A percentile compares a stretch with the other conserved stretches of the same genome.
Evolutionary conservation across 2,113 vertebrate species (phyloP).

Genomic region (Oncorhynchus mykiss): DNA sequence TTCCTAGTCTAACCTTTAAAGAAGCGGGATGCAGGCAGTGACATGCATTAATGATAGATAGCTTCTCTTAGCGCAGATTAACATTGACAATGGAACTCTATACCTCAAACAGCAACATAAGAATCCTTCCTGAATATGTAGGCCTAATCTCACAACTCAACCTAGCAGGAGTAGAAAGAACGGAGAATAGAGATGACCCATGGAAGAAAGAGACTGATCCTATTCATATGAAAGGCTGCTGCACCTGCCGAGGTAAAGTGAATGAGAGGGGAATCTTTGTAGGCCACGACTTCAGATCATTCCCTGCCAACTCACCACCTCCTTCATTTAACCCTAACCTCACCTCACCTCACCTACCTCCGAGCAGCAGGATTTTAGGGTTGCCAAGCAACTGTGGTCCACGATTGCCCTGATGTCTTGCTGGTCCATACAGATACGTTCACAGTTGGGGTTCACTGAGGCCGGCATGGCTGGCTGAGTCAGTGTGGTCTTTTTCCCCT

Average conservation of each 20-base stretch:
- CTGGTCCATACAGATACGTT: constrained; percentile 54
- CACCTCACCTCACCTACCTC: constrained; percentile 34
- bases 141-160: background rate
- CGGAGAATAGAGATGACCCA: background rate
- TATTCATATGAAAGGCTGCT: background rate
- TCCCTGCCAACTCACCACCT: constrained; percentile 37
- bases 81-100: background rate
- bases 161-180: background rate
- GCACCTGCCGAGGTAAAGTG: background rate
- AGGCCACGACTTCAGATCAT: constrained; percentile 7
- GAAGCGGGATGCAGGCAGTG: background rate
- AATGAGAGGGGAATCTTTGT: background rate
- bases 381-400: constrained; percentile 68
- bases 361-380: constrained; percentile 60
- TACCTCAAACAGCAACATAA: background rate
- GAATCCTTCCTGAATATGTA: background rate
- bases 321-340: constrained; percentile 50
- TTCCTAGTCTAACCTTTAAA: background rate
- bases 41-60: background rate
- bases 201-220: background rate
- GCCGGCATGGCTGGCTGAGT: constrained; percentile 21
- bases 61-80: background rate
- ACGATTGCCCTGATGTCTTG: constrained; percentile 35
- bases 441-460: constrained; percentile 46
- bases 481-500: too few species aligned